Percentiles rank a stretch among this genome's conserved stretches.
Conservation (phyloP, 92 coral and sea anemone genomes). For the Bergia puertoricense region DNA sequence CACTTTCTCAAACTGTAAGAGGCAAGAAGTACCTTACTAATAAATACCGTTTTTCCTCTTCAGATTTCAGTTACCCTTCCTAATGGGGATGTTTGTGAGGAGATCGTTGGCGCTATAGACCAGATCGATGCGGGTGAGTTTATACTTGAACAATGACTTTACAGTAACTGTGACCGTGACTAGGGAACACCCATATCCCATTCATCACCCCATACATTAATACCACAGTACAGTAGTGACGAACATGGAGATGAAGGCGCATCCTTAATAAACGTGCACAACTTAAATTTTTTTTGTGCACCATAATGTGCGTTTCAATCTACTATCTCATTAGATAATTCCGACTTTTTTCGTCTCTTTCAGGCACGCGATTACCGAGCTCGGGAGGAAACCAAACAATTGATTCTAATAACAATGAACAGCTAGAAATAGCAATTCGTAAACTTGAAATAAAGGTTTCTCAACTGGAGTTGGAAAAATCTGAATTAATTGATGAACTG, state of each 20-base stretch:
- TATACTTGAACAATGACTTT: too few relatives aligned
- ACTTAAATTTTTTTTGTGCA: too few relatives aligned
- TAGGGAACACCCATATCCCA: too few relatives aligned
- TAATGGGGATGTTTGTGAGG: slow-evolving; percentile 11
- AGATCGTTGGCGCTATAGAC: background rate
- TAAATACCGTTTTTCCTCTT: background rate
- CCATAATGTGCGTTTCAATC: too few relatives aligned
- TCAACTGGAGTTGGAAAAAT: slow-evolving; percentile 75
- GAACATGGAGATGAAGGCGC: too few relatives aligned
- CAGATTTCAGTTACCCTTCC: slow-evolving; percentile 41
- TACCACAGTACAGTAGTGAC: too few relatives aligned
- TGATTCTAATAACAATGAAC: slow-evolving; percentile 47
- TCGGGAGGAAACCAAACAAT: slow-evolving; percentile 36
- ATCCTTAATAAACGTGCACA: too few relatives aligned
- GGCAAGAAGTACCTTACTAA: too few relatives aligned
- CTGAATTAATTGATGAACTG: slow-evolving; percentile 73
- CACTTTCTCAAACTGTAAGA: too few relatives aligned
- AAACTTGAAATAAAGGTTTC: slow-evolving; percentile 66
- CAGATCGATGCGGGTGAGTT: slow-evolving; percentile 2
- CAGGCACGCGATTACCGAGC: slow-evolving; percentile 48
- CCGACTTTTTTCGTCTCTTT: background rate
- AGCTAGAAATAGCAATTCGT: slow-evolving; percentile 61
- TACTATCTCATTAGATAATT: background rate
- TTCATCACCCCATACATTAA: too few relatives aligned
- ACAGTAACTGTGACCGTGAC: too few relatives aligned